Base-by-base conservation (phyloP, 2,888 invertebrate species). In the Argyresthia albistria region DNA sequence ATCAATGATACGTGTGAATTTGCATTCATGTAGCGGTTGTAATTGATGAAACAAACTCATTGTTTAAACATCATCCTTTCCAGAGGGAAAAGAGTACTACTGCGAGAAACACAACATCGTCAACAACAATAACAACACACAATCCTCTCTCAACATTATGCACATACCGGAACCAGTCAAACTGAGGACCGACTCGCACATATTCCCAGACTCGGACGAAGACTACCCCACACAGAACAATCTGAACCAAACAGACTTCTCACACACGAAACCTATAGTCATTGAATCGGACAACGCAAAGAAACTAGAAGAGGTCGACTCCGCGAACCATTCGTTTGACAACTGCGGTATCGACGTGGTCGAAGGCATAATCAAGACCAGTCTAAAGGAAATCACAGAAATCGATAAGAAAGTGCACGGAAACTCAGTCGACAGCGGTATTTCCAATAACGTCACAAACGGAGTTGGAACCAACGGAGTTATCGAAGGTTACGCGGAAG, bases 71-170 rank as follows among this genome's bases (percentile, higher is more conserved):
- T 39, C 39, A 6, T 6, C 25, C 25, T 4, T 80, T 54, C 42
- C 70, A 88, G 88, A 87, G 56, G 87, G 82, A 8, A 82, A 82
- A 60, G 87, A 88, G 58, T 88, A 88, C 58, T 79, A 72, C 61
- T 88, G 88, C 58, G 88, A 88, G 55, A 88, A 88, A 63, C 88
- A 88, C 62, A 80, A 87, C 59, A 68, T 57, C 9, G 55, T 78
- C 37, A 83, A 81, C 65, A 83, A 81, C 56, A 25, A 25, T 25
- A 2, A 25, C 6, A 25, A 25, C 25, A 25, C 87, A 0, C 78
- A 78, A 59, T 76, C 84, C 0, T 87, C 87, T 0, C 68, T 87
- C 8, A 84, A 78, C 57, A 82, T 83, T 54, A 69, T 78, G 57
- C 78, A 86, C 46, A 82, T 86, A 0, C 87, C 87, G 0, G 83